Evolutionary conservation across 2,113 vertebrate species (phyloP).

Genomic region (Hystrix brachyura): DNA sequence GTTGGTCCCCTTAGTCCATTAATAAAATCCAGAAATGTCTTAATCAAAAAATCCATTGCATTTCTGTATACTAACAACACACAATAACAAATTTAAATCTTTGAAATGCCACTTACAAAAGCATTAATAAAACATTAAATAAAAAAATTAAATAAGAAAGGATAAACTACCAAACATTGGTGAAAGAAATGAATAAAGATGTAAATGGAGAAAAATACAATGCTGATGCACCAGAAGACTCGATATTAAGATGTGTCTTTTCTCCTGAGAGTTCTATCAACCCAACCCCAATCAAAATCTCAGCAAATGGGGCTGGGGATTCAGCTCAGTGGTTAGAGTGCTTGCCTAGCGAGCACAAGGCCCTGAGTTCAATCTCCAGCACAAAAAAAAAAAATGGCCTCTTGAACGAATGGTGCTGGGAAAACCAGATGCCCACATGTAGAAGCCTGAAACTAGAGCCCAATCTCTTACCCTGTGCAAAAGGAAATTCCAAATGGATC

Average conservation of each 20-base stretch:
- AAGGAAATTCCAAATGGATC: not conserved
- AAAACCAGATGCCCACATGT: not conserved
- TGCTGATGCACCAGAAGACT: not conserved
- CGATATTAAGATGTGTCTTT: not conserved
- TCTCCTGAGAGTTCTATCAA: not conserved
- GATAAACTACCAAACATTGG: not conserved
- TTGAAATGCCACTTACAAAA: not conserved
- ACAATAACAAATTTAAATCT: not conserved
- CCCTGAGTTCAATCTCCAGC: no score
- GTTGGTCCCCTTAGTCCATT: not conserved
- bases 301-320: not conserved
- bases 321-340: no score
- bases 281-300: not conserved
- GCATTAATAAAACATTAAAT: not conserved
- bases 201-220: not conserved
- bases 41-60: conserved; percentile 8
- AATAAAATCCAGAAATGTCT: not conserved
- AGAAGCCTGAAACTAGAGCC: not conserved
- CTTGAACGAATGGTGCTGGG: not conserved
- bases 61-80: not conserved
- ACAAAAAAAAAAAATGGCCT: not conserved
- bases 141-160: not conserved
- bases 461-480: not conserved
- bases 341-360: no score
- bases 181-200: conserved; percentile 21